Evolutionary conservation across 2,797 vertebrate species (phyloP).

Genomic region (Eurystomus glaucurus): DNA sequence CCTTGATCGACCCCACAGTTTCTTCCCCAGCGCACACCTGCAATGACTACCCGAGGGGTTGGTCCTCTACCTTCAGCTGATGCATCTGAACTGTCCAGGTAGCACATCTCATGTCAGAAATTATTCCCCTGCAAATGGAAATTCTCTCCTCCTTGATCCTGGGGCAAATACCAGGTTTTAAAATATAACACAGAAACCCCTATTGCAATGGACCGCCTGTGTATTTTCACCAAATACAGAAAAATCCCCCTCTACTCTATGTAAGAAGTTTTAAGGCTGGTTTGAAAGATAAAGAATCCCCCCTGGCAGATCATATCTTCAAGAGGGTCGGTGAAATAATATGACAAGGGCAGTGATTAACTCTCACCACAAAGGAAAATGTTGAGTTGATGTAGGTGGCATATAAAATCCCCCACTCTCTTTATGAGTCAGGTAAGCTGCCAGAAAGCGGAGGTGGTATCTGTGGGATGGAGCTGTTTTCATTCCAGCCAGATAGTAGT

Average conservation of each 20-base stretch:
- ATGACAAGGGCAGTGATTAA: constrained; percentile 65
- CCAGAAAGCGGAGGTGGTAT: constrained; percentile 54
- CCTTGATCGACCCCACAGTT: not conserved
- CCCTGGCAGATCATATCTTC: not conserved
- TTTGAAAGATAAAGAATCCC: not conserved
- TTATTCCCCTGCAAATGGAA: not conserved
- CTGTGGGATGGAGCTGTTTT: constrained; percentile 49
- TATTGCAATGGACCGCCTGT: not conserved
- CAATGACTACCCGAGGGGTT: not conserved
- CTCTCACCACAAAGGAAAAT: constrained; percentile 71
- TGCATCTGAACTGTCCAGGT: not conserved
- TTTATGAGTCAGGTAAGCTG: constrained; percentile 74
- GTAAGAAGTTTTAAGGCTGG: not conserved
- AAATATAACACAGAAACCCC: not conserved
- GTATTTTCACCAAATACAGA: not conserved
- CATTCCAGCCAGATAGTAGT: constrained; percentile 18
- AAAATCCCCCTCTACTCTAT: not conserved
- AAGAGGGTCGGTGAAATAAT: constrained; percentile 51
- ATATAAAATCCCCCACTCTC: constrained; percentile 44
- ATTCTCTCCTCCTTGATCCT: not conserved
- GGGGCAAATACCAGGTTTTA: not conserved
- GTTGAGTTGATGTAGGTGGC: constrained; percentile 64
- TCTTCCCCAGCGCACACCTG: not conserved
- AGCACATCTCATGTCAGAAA: not conserved
- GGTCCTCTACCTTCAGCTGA: not conserved